These are phyloP conservation scores for Notarius quadriscutis DNA, from an alignment of 2,113 vertebrate species.

Conservation along the genomic window DNA sequence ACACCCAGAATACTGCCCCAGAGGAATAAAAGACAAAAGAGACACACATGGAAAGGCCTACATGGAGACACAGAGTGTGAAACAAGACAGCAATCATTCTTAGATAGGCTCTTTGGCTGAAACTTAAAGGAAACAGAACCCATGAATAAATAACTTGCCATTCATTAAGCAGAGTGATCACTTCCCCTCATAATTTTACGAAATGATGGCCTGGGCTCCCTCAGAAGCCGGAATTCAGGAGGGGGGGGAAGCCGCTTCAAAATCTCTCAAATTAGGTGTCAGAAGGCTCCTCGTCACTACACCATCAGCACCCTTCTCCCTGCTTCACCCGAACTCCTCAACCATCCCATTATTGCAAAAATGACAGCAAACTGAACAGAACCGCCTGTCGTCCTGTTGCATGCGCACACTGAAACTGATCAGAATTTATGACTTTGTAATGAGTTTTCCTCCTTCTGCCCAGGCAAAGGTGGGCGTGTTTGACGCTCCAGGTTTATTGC, in stretches of 20 bases:
- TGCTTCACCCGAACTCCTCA: not conserved
- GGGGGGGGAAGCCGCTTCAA: constrained; percentile 39
- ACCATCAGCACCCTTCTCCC: constrained; percentile 25
- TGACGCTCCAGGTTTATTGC: constrained; percentile 54
- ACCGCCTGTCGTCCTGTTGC: constrained; percentile 45
- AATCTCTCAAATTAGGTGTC: constrained; percentile 58
- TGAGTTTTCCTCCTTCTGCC: constrained; percentile 53
- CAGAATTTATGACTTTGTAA: constrained; percentile 55
- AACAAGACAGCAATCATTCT: constrained; percentile 48
- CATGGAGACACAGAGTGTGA: constrained; percentile 40
- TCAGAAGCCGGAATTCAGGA: constrained; percentile 52
- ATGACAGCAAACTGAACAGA: constrained; percentile 59
- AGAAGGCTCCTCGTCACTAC: constrained; percentile 26
- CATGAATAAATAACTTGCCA: constrained; percentile 65
- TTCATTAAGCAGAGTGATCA: constrained; percentile 64
- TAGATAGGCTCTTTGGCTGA: constrained; percentile 50
- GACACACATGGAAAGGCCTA: not conserved
- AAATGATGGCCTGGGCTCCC: constrained; percentile 51
- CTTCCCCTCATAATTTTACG: constrained; percentile 54
- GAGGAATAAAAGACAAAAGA: not conserved
- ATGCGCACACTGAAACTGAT: constrained; percentile 51
- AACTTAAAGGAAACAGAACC: constrained; percentile 54
- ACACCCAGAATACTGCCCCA: not conserved
- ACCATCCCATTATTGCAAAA: constrained; percentile 54
- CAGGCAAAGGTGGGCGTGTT: constrained; percentile 53